A percentile compares a stretch with the other conserved stretches of the same genome.
phyloP scores from a whole-genome alignment of 2,797 vertebrate species.

The Emys orbicularis region DNA sequence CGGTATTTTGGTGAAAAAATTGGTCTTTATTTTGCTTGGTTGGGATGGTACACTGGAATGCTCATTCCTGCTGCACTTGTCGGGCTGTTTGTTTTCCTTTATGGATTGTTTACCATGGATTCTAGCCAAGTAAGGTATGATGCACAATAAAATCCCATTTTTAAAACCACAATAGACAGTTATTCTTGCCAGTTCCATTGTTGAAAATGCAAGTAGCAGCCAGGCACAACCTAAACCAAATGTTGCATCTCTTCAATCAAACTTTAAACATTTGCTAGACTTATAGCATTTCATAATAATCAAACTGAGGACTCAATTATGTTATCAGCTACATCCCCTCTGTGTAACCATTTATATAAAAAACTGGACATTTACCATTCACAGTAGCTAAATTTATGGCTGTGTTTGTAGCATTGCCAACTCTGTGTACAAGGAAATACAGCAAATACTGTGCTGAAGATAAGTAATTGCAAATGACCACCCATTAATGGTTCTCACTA shows the following conservation, averaged over 20 bases:
- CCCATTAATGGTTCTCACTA: neutral
- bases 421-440: neutral
- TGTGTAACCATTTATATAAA: neutral
- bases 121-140: slow-evolving; percentile 97
- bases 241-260: neutral
- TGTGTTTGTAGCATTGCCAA: neutral
- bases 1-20: slow-evolving; percentile 99
- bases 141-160: neutral
- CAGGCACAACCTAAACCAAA: neutral
- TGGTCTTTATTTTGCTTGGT: slow-evolving; percentile 97
- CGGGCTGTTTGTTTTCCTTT: slow-evolving; percentile 97
- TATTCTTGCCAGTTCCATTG: neutral
- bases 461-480: neutral
- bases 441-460: rapidly evolving
- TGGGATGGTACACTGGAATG: slow-evolving; percentile 99
- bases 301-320: too few relatives aligned
- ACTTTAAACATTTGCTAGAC: slow-evolving; percentile 1
- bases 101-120: slow-evolving; percentile 98
- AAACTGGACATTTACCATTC: rapidly evolving
- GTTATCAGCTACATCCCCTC: neutral
- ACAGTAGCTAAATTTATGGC: neutral
- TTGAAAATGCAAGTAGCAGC: neutral
- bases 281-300: neutral
- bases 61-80: slow-evolving; percentile 96
- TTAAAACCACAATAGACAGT: neutral